phyloP scores from a whole-genome alignment of 2,797 vertebrate species.

The Myotis pilosus region DNA sequence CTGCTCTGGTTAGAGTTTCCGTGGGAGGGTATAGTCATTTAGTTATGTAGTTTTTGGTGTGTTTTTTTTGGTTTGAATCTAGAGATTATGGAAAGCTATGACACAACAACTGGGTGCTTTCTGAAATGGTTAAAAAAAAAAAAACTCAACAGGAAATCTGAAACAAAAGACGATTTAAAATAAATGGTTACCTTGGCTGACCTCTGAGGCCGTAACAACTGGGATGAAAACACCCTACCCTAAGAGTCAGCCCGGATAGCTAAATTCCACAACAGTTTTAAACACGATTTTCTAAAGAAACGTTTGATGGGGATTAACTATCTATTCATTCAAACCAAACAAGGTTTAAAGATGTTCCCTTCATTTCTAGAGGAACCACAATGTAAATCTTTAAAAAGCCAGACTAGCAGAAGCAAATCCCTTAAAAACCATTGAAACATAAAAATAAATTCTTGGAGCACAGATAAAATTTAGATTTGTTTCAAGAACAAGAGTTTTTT shows the following conservation, averaged over 20 bases:
- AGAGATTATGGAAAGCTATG: conserved; percentile 79
- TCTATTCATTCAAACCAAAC: conserved; percentile 81
- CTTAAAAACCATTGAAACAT: conserved; percentile 28
- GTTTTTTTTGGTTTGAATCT: conserved; percentile 81
- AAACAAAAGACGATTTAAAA: conserved; percentile 85
- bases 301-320: conserved; percentile 84
- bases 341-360: conserved; percentile 80
- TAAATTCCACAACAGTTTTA: conserved; percentile 81
- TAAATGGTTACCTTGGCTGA: conserved; percentile 84
- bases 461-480: not conserved
- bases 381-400: conserved; percentile 72
- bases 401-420: conserved; percentile 55
- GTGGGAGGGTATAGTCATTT: conserved; percentile 81
- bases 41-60: conserved; percentile 69
- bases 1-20: conserved; percentile 79
- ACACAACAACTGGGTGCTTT: conserved; percentile 83
- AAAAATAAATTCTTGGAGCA: not conserved
- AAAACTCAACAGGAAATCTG: conserved; percentile 85
- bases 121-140: conserved; percentile 80
- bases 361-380: conserved; percentile 79
- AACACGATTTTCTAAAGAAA: conserved; percentile 82
- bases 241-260: conserved; percentile 77
- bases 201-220: conserved; percentile 81
- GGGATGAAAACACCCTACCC: conserved; percentile 80
- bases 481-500: not conserved